Evolutionary conservation across 1,140 invertebrate genomes (phyloP), one percentile per base, ranked within the genome.

Genomic region (Zaprionus camerounensis): DNA sequence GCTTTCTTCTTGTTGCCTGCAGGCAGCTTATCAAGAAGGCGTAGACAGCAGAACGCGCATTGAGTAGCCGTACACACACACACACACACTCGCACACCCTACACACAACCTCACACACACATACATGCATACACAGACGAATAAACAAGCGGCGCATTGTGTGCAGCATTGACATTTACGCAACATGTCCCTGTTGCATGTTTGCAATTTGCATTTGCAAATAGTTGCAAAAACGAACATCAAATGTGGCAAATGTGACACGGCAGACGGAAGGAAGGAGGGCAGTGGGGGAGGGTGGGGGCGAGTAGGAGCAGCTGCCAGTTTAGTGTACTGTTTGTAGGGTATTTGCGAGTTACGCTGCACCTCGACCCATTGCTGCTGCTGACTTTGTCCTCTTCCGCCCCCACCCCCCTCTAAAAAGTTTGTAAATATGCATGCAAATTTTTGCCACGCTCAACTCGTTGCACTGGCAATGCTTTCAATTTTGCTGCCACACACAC

Each of bases 131-230:
- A 7, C 41, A 65, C 22, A 46, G 5, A 34, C 44, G 28, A 24
- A 36, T 11, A 49, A 26, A 51, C 15, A 38, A 36, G 15, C 44
- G 28, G 26, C 20, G 36, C 36, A 65, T 68, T 69, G 71, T 57
- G 74, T 77, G 68, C 59, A 62, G 51, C 84, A 84, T 88, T 88
- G 84, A 90, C 85, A 90, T 90, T 90, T 90, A 88, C 85, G 85
- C 85, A 90, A 90, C 85, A 88, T 88, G 85, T 90, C 85, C 86
- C 85, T 90, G 86, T 90, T 90, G 85, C 85, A 90, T 90, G 85
- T 90, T 90, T 82, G 85, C 85, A 90, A 90, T 90, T 90, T 90
- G 85, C 85, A 90, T 90, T 90, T 85, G 85, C 86, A 90, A 90
- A 90, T 90, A 88, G 85, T 90, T 90, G 85, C 85, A 84, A 88